Evolutionary conservation across 2,113 vertebrate species (phyloP).

Genomic region (Silurus glanis): DNA sequence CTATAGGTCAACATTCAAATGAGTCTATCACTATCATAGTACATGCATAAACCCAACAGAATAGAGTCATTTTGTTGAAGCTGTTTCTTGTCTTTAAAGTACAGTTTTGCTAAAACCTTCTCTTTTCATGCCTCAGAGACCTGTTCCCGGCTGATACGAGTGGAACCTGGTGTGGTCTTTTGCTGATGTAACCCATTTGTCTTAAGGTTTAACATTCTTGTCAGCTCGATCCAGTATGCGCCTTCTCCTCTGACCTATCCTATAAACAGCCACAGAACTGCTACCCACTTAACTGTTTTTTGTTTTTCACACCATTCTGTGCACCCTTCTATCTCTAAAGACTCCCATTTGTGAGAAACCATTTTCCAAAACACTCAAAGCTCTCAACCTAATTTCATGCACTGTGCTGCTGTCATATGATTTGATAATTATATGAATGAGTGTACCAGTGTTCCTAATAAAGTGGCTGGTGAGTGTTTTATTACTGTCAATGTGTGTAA

Average conservation of each 20-base stretch:
- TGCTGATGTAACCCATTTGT: neutral
- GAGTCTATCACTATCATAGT: neutral
- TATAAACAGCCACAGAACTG: neutral
- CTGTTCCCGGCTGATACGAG: neutral
- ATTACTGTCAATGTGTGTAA: neutral
- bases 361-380: neutral
- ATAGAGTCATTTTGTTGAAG: neutral
- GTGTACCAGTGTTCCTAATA: neutral
- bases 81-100: neutral
- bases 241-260: neutral
- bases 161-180: neutral
- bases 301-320: neutral
- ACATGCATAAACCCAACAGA: neutral
- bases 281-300: neutral
- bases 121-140: neutral
- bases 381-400: neutral
- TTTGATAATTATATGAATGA: neutral
- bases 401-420: neutral
- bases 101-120: neutral
- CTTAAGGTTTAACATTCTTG: neutral
- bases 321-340: too few species aligned
- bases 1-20: neutral
- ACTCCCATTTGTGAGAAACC: too few species aligned
- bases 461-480: neutral
- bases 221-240: neutral